Evolutionary conservation across 2,888 invertebrate species (phyloP).

Genomic region (Brenthis ino): DNA sequence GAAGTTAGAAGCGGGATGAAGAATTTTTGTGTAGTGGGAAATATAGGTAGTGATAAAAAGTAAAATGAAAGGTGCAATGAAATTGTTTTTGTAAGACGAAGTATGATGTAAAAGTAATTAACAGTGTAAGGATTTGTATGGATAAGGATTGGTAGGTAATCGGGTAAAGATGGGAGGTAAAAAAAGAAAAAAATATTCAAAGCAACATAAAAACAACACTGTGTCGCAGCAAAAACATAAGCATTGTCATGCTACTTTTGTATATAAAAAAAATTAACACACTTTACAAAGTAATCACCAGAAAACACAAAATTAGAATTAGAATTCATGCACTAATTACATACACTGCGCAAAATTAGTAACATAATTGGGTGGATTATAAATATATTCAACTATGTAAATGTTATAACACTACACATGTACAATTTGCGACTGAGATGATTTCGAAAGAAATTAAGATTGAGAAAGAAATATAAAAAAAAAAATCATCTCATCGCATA

Average conservation of each 20-base stretch:
- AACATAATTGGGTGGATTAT: conserved; percentile 9
- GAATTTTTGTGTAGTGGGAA: not conserved
- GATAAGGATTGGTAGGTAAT: conserved; percentile 40
- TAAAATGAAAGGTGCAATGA: not conserved
- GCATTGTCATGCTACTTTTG: conserved; percentile 51
- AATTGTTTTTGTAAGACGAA: not conserved
- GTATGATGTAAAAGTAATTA: conserved; percentile 1
- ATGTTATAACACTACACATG: not conserved
- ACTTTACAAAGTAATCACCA: conserved; percentile 41
- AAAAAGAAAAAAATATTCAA: conserved; percentile 70
- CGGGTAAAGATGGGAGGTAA: conserved; percentile 45
- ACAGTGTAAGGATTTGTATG: conserved; percentile 26
- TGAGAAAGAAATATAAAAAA: not conserved
- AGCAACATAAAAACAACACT: conserved; percentile 74
- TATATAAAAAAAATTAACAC: conserved; percentile 41
- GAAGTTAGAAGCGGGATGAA: not conserved
- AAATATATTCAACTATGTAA: not conserved
- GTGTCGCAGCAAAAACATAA: conserved; percentile 74
- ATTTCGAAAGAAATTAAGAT: conserved; percentile 35
- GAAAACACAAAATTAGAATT: conserved; percentile 55
- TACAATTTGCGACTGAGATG: conserved; percentile 27
- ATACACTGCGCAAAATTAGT: conserved; percentile 36
- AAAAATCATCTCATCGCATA: conserved; percentile 1
- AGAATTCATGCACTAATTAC: conserved; percentile 34
- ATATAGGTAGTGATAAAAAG: not conserved